Base-by-base conservation (phyloP, 1,140 invertebrate species). In the Aphis gossypii region DNA sequence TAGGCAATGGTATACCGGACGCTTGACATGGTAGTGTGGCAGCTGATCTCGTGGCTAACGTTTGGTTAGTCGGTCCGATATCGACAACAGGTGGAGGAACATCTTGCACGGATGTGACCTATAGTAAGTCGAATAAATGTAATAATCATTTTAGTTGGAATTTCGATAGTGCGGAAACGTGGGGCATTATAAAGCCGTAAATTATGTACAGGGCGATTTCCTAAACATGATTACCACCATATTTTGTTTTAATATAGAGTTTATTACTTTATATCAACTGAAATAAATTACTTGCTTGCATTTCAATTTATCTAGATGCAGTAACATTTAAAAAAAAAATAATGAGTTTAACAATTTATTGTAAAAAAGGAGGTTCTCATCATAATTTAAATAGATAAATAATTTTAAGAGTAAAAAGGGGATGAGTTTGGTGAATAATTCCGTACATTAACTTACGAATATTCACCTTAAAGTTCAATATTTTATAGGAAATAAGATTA, bases 31-130 rank as follows among this genome's bases (percentile, higher is more conserved):
- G 97, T 94, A 99, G 95, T 93, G 97, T 97, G 3, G 97, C 98
- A 83, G 97, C 96, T 89, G 97, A 97, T 94, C 97, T 97, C 82
- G 98, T 95, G 4, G 97, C 97, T 21, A 99, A 95, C 0, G 98
- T 99, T 95, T 99, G 98, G 95, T 99, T 99, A 60, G 97, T 96
- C 38, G 98, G 98, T 1, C 98, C 98, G 86, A 98, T 96, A 95
- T 97, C 96, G 93, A 99, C 98, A 93, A 99, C 97, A 38, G 98
- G 98, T 4, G 98, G 98, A 9, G 98, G 98, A 14, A 97, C 96
- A 94, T 98, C 97, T 94, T 97, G 97, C 14, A 97, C 95, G 35
- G 97, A 97, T 48, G 96, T 97, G 4, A 98, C 97, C 96, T 97
- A 94, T 35, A 95, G 94, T 48, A 38, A 94, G 41, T 41, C 9